Percentiles rank a stretch among this genome's conserved stretches.
Conservation (phyloP, 1,140 invertebrate genomes). For the Diprion similis region DNA sequence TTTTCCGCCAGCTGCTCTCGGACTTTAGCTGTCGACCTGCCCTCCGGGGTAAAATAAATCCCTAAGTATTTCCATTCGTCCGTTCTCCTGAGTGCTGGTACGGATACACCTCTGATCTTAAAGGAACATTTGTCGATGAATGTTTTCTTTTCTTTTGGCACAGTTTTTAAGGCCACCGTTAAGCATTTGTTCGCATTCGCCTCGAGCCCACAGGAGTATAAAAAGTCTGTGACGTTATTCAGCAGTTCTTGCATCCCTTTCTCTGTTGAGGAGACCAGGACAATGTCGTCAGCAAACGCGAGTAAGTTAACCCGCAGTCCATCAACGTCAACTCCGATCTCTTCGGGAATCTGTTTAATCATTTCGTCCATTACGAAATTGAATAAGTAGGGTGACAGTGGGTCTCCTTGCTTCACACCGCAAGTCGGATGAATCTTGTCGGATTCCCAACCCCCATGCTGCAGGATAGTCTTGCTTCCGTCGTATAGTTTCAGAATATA, state of each 20-base stretch:
- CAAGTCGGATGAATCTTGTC: constrained; percentile 21
- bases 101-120: constrained; percentile 27
- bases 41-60: too few relatives aligned
- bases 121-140: too few relatives aligned
- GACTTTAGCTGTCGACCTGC: too few relatives aligned
- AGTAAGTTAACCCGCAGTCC: constrained; percentile 31
- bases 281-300: constrained; percentile 55
- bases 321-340: constrained; percentile 28
- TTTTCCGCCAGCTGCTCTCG: too few relatives aligned
- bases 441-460: not conserved
- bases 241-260: constrained; percentile 25
- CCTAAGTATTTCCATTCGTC: too few relatives aligned
- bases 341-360: constrained; percentile 29
- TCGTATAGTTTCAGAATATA: not conserved
- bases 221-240: not conserved
- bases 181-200: constrained; percentile 44
- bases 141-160: too few relatives aligned
- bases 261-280: constrained; percentile 40
- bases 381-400: constrained; percentile 37
- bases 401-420: constrained; percentile 45
- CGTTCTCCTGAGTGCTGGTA: not conserved
- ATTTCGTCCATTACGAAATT: constrained; percentile 43
- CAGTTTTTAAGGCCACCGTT: constrained; percentile 27
- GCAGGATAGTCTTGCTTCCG: constrained; percentile 18
- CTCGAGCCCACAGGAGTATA: constrained; percentile 25